Percentiles rank a stretch among this genome's conserved stretches.
These are phyloP conservation scores for Patiria miniata DNA, from an alignment of 35 echinoderm and acorn worm species.

Conservation along the genomic window DNA sequence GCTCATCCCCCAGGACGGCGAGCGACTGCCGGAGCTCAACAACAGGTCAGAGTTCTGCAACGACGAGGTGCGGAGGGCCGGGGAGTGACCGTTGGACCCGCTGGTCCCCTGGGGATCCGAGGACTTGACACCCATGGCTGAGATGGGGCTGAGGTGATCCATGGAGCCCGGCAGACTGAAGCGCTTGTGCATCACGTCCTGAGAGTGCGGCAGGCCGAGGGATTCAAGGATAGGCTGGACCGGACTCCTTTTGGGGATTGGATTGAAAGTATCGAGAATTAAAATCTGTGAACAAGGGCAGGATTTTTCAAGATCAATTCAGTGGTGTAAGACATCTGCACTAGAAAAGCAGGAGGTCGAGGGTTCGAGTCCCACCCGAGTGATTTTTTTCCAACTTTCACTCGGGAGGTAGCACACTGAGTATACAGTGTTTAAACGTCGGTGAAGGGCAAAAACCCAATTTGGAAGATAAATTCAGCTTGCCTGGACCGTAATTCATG, in stretches of 20 bases:
- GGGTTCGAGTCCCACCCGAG: no score
- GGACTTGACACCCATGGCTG: not conserved
- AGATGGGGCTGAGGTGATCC: conserved; percentile 7
- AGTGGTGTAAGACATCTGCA: no score
- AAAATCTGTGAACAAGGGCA: no score
- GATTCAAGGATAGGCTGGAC: not conserved
- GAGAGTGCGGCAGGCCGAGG: not conserved
- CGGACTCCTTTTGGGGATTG: not conserved
- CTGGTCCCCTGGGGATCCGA: not conserved
- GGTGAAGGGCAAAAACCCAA: no score
- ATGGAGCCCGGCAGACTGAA: conserved; percentile 9
- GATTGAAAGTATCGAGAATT: no score
- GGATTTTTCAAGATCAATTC: no score
- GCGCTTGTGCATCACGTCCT: not conserved
- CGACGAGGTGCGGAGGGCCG: not conserved
- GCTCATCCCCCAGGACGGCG: conserved; percentile 31
- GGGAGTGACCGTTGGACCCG: not conserved
- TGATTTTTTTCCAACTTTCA: no score
- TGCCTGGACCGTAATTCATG: no score
- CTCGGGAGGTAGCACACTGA: no score
- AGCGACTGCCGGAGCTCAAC: conserved; percentile 26
- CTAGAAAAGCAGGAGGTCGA: no score
- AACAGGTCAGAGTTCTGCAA: not conserved
- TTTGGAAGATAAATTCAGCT: no score
- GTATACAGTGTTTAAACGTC: no score